Percentiles rank a stretch among this genome's conserved stretches.
These are phyloP conservation scores for Bombus haemorrhoidalis DNA, from an alignment of 1,140 invertebrate species.

Conservation along the genomic window DNA sequence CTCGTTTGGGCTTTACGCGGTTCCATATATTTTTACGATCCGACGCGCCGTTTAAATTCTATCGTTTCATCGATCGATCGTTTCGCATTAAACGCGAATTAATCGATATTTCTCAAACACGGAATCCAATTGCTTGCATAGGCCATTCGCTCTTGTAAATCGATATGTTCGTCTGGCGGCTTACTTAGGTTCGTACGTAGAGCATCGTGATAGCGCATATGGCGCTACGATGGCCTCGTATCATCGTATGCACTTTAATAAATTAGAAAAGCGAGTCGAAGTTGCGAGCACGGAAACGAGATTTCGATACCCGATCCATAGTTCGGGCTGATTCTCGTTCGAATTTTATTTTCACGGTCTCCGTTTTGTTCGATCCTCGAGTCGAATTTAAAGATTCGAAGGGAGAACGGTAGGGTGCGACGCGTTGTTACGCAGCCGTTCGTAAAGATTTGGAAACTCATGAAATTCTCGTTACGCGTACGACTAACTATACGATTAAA, in stretches of 20 bases:
- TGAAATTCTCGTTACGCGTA: too few species aligned
- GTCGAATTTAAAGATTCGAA: too few species aligned
- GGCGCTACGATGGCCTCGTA: conserved; percentile 3
- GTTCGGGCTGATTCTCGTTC: too few species aligned
- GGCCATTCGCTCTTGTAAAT: background rate
- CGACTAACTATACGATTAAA: too few species aligned
- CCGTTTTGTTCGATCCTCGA: rapidly evolving
- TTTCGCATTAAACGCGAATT: background rate
- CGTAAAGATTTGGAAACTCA: too few species aligned
- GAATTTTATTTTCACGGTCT: background rate
- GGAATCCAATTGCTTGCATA: background rate
- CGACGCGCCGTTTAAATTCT: too few species aligned
- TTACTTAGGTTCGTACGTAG: conserved; percentile 9
- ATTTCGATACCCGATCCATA: background rate
- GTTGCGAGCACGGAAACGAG: background rate
- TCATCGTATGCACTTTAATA: background rate
- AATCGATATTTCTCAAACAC: background rate
- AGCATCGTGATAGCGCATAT: background rate
- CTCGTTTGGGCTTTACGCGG: too few species aligned
- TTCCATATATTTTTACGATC: too few species aligned
- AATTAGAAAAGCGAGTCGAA: conserved; percentile 2
- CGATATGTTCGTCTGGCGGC: conserved; percentile 31
- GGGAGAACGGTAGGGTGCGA: too few species aligned
- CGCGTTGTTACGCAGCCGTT: rapidly evolving
- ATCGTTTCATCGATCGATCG: background rate